phyloP scores from a whole-genome alignment of 2,113 vertebrate genomes.

The Notechis scutatus region DNA sequence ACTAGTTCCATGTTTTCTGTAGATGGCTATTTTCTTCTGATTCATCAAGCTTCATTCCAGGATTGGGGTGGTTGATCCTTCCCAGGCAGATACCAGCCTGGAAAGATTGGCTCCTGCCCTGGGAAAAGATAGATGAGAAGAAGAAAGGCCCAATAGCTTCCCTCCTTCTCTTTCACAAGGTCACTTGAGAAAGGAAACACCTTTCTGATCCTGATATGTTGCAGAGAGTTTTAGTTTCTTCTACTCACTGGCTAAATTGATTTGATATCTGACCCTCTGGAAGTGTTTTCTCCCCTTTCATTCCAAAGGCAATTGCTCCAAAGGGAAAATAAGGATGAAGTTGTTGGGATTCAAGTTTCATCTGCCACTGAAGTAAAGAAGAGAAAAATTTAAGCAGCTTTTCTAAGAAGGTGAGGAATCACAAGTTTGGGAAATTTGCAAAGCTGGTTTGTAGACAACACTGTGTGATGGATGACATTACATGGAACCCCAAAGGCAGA shows the following conservation, averaged over 20 bases:
- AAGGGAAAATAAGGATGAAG: not conserved
- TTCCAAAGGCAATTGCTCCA: not conserved
- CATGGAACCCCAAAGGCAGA: slow-evolving; percentile 55
- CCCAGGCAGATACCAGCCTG: not conserved
- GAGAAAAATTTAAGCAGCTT: not conserved
- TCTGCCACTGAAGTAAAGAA: not conserved
- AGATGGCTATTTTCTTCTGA: not conserved
- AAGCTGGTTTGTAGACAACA: slow-evolving; percentile 1
- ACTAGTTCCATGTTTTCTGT: not conserved
- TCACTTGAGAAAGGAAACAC: not conserved
- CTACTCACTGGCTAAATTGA: not conserved
- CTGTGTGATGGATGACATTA: slow-evolving; percentile 68
- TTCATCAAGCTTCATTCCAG: not conserved
- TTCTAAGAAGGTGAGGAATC: not conserved
- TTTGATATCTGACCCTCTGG: not conserved
- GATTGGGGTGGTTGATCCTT: not conserved
- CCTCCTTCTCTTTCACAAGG: not conserved
- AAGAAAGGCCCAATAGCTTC: not conserved
- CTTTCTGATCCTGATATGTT: not conserved
- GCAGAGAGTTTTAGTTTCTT: not conserved
- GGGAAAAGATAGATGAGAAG: not conserved
- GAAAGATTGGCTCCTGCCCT: not conserved
- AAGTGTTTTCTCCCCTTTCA: not conserved
- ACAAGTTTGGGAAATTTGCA: not conserved
- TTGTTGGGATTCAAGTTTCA: not conserved